Conservation (phyloP, 1,140 invertebrate species). For the Sweltsa coloradensis region DNA sequence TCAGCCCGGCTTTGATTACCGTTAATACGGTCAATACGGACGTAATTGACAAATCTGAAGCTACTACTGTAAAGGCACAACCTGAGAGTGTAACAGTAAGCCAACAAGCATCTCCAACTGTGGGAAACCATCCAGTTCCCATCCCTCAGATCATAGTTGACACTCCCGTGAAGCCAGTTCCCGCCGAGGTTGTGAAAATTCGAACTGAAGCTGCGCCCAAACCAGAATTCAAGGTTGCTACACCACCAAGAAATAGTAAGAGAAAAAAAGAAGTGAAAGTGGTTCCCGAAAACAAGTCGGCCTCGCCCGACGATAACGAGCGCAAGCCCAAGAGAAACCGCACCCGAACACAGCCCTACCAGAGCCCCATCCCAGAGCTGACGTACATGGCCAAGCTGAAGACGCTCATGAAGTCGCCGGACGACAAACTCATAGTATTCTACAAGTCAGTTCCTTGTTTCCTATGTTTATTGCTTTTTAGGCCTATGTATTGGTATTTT, state of each 20-base stretch:
- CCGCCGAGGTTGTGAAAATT: constrained; percentile 5
- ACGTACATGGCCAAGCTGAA: constrained; percentile 55
- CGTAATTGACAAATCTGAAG: not conserved
- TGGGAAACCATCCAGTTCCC: constrained; percentile 14
- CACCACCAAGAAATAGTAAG: constrained; percentile 24
- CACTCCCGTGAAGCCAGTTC: constrained; percentile 10
- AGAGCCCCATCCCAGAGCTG: constrained; percentile 66
- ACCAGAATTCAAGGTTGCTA: constrained; percentile 22
- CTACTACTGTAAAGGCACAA: not conserved
- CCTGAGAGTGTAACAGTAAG: constrained; percentile 3
- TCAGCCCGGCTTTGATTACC: not conserved
- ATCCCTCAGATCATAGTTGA: constrained; percentile 20
- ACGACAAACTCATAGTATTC: constrained; percentile 75
- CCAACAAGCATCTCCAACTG: constrained; percentile 15
- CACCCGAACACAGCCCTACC: constrained; percentile 62
- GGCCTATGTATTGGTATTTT: not conserved
- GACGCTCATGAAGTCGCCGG: constrained; percentile 46
- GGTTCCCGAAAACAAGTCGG: not conserved
- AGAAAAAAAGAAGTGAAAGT: constrained; percentile 33
- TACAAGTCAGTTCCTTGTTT: constrained; percentile 49
- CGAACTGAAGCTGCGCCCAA: constrained; percentile 15
- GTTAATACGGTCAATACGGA: not conserved
- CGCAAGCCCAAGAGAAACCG: constrained; percentile 41
- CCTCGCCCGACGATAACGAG: constrained; percentile 24
- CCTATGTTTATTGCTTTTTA: not conserved